Conservation (phyloP, 1,140 invertebrate species). For the Apis dorsata region DNA sequence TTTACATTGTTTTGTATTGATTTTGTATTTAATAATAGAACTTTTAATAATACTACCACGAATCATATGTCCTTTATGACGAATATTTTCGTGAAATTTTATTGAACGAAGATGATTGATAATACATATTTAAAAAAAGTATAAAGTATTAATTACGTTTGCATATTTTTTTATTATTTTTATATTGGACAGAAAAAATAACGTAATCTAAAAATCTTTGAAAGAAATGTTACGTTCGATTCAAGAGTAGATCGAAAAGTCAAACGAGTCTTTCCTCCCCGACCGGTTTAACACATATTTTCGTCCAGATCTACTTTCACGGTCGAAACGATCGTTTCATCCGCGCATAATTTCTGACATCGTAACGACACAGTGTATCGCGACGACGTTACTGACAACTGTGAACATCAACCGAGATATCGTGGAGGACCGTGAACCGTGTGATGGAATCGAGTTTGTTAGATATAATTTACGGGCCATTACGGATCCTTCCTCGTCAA, state of each 20-base stretch:
- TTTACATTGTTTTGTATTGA: no score
- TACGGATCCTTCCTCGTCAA: neutral
- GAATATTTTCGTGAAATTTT: no score
- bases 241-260: neutral
- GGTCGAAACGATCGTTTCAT: slow-evolving; percentile 35
- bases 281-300: slow-evolving; percentile 31
- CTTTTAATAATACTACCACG: no score
- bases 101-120: no score
- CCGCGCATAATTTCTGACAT: neutral
- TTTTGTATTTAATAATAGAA: no score
- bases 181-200: no score
- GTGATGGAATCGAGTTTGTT: slow-evolving; percentile 7
- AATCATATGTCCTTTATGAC: no score
- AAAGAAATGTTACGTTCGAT: no score
- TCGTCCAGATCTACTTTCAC: slow-evolving; percentile 37
- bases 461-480: neutral
- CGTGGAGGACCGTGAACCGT: neutral
- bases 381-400: neutral
- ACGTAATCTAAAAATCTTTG: no score
- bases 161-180: no score
- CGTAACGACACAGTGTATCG: neutral
- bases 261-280: neutral
- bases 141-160: no score
- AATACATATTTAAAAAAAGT: no score
- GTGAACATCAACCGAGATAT: neutral